Base-by-base conservation (phyloP, 2,113 vertebrate genomes). In the Barbus barbus region DNA sequence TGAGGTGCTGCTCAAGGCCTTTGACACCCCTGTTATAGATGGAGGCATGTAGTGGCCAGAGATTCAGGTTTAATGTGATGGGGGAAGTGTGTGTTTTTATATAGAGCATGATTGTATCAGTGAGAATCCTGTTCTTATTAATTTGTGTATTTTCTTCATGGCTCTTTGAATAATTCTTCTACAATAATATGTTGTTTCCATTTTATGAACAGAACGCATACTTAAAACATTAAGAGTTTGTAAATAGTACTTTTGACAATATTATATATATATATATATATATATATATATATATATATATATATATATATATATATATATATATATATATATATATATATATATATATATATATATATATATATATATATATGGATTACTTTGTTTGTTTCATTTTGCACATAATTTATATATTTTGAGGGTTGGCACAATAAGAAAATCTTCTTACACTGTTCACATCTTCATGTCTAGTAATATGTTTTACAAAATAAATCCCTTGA, bases 41-140 rank as follows among this genome's bases (percentile, higher is more conserved):
- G 38, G 9, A 73, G 36, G 24, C 51, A 44, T 78, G 53, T 14
- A 74, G 13, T 73, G 51, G 26, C 33, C 28, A 67, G 16, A 24
- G 44, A 58, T 51, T 84, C 53, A 46, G 71, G 26, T 65, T 83
- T 51, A 77, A 82, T 81, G 77, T 79, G 22, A 12, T 87, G 13
- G 85, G 44, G 84, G 76, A 63, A 60, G 51, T 76, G 28, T 81
- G 44, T 41, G 38, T 41, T 31, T 86, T 53, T n/a, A 58, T 24
- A 78, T 0, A 16, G 33, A 22, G 33, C 51, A 38, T n/a, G 75
- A 56, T 38, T 63, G 18, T 11, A 41, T 79, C 8, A 9, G 38
- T 44, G 14, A 63, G n/a, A 60, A 22, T 38, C 26, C 36, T 79
- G 20, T 26, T n/a, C 46, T 77, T 28, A 22, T 38, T 65, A 65